Percentiles rank a stretch among this genome's conserved stretches.
Evolutionary conservation across 1,140 invertebrate genomes (phyloP).

Genomic region (Brachionus koreanus): DNA sequence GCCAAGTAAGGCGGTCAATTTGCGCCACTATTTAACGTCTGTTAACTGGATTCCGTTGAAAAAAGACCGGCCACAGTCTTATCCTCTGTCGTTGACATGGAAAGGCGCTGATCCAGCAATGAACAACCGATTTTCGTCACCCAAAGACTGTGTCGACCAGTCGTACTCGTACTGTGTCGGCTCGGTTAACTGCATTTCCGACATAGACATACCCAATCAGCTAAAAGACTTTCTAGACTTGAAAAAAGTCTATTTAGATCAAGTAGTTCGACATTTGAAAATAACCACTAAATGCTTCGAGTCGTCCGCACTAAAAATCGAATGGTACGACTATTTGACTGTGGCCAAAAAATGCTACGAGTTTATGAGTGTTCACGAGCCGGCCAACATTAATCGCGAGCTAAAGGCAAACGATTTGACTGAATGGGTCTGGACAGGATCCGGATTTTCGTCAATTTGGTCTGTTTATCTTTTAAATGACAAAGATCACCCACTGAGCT

Average conservation of each 20-base stretch:
- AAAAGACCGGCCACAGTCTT: neutral
- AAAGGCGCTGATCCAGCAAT: neutral
- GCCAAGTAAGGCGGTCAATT: slow-evolving; percentile 13
- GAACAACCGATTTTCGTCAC: slow-evolving; percentile 1
- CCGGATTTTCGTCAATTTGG: slow-evolving; percentile 3
- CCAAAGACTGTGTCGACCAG: slow-evolving; percentile 15
- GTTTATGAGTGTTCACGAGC: neutral
- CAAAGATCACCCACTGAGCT: slow-evolving; percentile 31
- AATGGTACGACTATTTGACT: slow-evolving; percentile 42
- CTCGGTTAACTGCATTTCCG: slow-evolving; percentile 15
- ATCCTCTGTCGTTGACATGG: slow-evolving; percentile 35
- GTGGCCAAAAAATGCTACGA: slow-evolving; percentile 39
- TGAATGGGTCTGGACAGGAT: slow-evolving; percentile 44
- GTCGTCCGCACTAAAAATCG: slow-evolving; percentile 1
- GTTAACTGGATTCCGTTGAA: slow-evolving; percentile 35
- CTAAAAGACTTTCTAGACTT: neutral
- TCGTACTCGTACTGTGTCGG: slow-evolving; percentile 14
- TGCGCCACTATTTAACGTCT: slow-evolving; percentile 15
- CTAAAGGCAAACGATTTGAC: slow-evolving; percentile 31
- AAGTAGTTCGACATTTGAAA: slow-evolving; percentile 35
- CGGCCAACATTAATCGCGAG: neutral
- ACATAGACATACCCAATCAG: slow-evolving; percentile 28
- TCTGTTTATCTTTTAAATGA: slow-evolving; percentile 12
- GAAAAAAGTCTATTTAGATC: slow-evolving; percentile 15
- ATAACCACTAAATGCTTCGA: neutral